Base-by-base conservation (phyloP, 2,888 invertebrate genomes). In the Clunio marinus region DNA sequence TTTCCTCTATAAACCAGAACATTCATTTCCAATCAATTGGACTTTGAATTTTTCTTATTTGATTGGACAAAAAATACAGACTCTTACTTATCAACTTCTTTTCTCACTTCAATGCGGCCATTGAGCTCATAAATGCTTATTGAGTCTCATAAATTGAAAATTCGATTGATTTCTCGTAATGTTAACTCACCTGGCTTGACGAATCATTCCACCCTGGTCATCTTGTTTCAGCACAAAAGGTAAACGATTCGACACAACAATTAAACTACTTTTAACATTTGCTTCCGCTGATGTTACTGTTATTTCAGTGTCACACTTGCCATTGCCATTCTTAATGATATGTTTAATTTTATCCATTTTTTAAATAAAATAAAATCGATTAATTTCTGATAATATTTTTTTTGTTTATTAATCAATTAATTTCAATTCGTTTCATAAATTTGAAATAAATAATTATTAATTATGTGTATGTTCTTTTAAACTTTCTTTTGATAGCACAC, bases 201-300 rank as follows among this genome's bases (percentile, higher is more conserved):
- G 84, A 73, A 88, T 85, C 74, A 93, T 82, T 55, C 83, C 81
- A 57, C 87, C 87, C 70, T 88, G 87, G 73, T 83, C 82, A 81
- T 91, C 85, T 76, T 89, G 84, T 76, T 85, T 87, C 70, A 94
- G 81, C 71, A 93, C 89, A 80, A 94, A 94, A 5, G 94, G 94
- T 76, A 94, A 81, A 73, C 94, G 83, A 80, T 94, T 94, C 72
- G 94, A 93, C 70, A 94, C 93, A 73, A 94, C 93, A 75, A 94
- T 92, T 84, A 94, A 87, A 76, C 88, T 90, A 73, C 87, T 88
- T 74, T 85, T 85, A 4, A 75, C 73, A 24, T 74, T 71, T 1
- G 75, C 73, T 70, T 79, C 80, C 2, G 73, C 73, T 66, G 75
- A 74, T 68, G 79, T 77, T 28, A 77, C 63, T 15, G 69, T 77